phyloP scores from a whole-genome alignment of 2,797 vertebrate species.

The Antennarius maculatus region DNA sequence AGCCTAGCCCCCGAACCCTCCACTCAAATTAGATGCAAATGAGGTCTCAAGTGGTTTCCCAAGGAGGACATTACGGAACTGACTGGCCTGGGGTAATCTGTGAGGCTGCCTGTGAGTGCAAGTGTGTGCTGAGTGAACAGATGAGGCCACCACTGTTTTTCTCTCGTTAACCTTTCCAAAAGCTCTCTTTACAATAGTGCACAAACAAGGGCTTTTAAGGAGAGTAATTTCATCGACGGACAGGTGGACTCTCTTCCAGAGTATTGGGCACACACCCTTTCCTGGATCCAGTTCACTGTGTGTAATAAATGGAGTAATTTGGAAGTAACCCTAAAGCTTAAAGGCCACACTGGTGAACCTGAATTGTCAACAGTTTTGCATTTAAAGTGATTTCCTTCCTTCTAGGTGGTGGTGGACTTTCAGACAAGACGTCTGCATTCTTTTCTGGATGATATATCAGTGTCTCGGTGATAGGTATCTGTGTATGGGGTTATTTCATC shows the following conservation, averaged over 20 bases:
- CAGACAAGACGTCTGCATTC: slow-evolving; percentile 3
- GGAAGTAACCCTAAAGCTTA: slow-evolving; percentile 14
- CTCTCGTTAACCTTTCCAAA: slow-evolving; percentile 72
- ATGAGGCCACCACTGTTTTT: slow-evolving; percentile 62
- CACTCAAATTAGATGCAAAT: slow-evolving; percentile 81
- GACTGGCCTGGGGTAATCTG: slow-evolving; percentile 71
- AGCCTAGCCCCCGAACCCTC: slow-evolving; percentile 56
- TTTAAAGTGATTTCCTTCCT: slow-evolving; percentile 32
- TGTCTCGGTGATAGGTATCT: slow-evolving; percentile 11
- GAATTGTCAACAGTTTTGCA: slow-evolving; percentile 11
- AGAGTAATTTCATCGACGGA: slow-evolving; percentile 36
- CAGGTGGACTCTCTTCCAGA: slow-evolving; percentile 46
- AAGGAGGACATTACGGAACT: slow-evolving; percentile 71
- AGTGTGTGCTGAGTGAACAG: slow-evolving; percentile 40
- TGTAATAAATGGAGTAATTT: slow-evolving; percentile 14
- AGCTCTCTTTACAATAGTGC: slow-evolving; percentile 53
- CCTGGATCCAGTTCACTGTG: slow-evolving; percentile 1
- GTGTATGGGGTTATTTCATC: slow-evolving; percentile 7
- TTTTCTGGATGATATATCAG: too few species aligned
- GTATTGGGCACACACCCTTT: slow-evolving; percentile 3
- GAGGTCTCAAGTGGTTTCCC: slow-evolving; percentile 77
- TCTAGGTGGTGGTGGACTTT: not conserved
- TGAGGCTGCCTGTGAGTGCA: slow-evolving; percentile 32
- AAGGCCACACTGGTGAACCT: slow-evolving; percentile 14
- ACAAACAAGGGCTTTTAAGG: slow-evolving; percentile 28